Conservation (phyloP, 2,888 invertebrate genomes). For the Rhabditoides inermis region DNA sequence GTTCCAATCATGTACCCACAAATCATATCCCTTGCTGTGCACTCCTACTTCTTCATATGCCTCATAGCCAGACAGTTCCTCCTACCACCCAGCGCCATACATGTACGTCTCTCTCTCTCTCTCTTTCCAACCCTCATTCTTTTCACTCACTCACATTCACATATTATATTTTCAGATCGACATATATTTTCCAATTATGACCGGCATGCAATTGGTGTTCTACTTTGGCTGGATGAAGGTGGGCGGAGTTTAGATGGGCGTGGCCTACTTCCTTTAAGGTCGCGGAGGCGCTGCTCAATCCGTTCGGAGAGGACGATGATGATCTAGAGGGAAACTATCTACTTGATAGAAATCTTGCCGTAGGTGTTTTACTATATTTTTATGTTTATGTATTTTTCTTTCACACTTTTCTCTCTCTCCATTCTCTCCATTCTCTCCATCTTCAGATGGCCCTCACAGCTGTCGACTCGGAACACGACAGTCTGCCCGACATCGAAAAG, state of each 20-base stretch:
- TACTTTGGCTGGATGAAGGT: conserved; percentile 32
- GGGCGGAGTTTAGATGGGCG: not conserved
- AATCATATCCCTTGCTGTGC: conserved; percentile 38
- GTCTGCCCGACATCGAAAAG: conserved; percentile 18
- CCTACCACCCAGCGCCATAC: no score
- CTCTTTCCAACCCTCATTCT: no score
- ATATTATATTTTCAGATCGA: conserved; percentile 18
- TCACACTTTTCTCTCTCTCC: not conserved
- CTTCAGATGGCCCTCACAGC: no score
- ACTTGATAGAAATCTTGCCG: conserved; percentile 25
- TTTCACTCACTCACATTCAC: no score
- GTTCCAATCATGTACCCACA: conserved; percentile 43
- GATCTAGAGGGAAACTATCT: conserved; percentile 29
- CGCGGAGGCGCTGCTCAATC: conserved; percentile 27
- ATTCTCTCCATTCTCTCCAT: not conserved
- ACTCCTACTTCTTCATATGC: conserved; percentile 42
- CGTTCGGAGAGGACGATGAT: conserved; percentile 30
- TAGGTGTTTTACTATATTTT: not conserved
- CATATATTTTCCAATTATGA: conserved; percentile 25
- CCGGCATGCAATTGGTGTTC: conserved; percentile 23
- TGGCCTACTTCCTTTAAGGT: conserved; percentile 7
- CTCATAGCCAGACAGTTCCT: conserved; percentile 33
- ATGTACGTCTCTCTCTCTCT: no score
- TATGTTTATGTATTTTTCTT: not conserved
- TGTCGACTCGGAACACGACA: conserved; percentile 21